phyloP scores from a whole-genome alignment of 2,888 invertebrate species.

The Therioaphis trifolii region DNA sequence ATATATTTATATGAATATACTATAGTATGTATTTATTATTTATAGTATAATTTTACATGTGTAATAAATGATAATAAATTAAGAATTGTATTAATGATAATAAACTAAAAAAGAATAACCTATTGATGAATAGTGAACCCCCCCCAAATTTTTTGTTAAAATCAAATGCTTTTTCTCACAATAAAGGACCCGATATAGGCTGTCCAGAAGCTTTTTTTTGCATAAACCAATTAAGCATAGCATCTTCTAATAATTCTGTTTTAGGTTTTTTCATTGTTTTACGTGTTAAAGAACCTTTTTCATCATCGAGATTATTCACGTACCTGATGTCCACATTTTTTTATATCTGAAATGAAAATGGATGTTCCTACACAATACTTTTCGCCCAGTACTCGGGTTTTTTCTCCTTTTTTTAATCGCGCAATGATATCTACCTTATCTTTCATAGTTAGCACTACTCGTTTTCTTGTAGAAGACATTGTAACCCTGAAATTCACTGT shows the following conservation, averaged over 20 bases:
- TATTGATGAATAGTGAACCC: constrained; percentile 18
- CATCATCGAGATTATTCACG: constrained; percentile 43
- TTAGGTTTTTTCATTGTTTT: constrained; percentile 55
- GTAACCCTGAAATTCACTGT: neutral
- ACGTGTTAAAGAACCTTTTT: constrained; percentile 27
- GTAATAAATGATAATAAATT: too few species aligned
- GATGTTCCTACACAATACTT: constrained; percentile 43
- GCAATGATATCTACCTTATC: constrained; percentile 44
- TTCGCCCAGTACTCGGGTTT: constrained; percentile 26
- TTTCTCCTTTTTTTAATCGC: constrained; percentile 29
- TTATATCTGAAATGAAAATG: constrained; percentile 49
- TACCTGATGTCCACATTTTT: constrained; percentile 20
- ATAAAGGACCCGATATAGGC: constrained; percentile 63
- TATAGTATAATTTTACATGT: too few species aligned
- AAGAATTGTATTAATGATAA: too few species aligned
- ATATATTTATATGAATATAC: too few species aligned
- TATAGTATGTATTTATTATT: too few species aligned
- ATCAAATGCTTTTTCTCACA: constrained; percentile 57
- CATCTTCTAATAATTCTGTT: too few species aligned
- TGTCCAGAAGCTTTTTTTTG: constrained; percentile 53
- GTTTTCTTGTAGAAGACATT: constrained; percentile 25
- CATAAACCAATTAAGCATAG: neutral
- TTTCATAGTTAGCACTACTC: constrained; percentile 17
- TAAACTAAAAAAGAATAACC: too few species aligned
- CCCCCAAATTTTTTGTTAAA: constrained; percentile 48